Conservation (phyloP, 2,888 invertebrate genomes). For the Leucophenga maculata region DNA sequence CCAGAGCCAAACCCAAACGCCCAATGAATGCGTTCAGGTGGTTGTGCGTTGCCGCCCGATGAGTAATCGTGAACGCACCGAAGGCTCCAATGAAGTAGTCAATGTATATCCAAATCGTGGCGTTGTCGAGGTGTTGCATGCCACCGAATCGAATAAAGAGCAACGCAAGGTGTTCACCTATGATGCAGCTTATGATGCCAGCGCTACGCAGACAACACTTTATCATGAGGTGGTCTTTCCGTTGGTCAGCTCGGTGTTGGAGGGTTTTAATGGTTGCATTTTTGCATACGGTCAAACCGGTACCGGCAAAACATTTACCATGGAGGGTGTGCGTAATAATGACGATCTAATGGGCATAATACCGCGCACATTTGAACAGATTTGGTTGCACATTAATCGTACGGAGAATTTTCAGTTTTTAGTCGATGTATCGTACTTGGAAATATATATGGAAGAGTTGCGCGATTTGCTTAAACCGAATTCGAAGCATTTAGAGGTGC, state of each 20-base stretch:
- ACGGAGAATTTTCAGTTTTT: conserved; percentile 95
- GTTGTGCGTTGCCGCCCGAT: conserved; percentile 97
- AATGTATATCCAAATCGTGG: conserved; percentile 89
- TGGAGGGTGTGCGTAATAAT: conserved; percentile 80
- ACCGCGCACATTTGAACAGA: conserved; percentile 96
- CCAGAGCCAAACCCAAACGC: conserved; percentile 52
- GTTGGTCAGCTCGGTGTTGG: conserved; percentile 93
- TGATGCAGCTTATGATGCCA: conserved; percentile 94
- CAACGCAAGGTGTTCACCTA: conserved; percentile 96
- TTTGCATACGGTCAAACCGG: conserved; percentile 99
- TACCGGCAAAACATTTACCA: conserved; percentile 85
- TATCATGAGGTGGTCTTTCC: conserved; percentile 98
- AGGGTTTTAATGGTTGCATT: conserved; percentile 99
- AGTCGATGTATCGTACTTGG: conserved; percentile 96
- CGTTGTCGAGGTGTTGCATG: conserved; percentile 91
- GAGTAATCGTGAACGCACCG: conserved; percentile 85
- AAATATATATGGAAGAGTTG: conserved; percentile 95
- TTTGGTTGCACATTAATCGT: conserved; percentile 93
- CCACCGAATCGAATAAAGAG: conserved; percentile 78
- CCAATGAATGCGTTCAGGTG: conserved; percentile 93
- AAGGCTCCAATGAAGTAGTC: conserved; percentile 75
- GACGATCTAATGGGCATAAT: conserved; percentile 87
- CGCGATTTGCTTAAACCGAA: conserved; percentile 81
- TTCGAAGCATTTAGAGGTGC: conserved; percentile 75
- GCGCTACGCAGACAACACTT: conserved; percentile 90